Percentiles rank a stretch among this genome's conserved stretches.
Conservation (phyloP, 2,113 vertebrate genomes). For the Phaethon lepturus region DNA sequence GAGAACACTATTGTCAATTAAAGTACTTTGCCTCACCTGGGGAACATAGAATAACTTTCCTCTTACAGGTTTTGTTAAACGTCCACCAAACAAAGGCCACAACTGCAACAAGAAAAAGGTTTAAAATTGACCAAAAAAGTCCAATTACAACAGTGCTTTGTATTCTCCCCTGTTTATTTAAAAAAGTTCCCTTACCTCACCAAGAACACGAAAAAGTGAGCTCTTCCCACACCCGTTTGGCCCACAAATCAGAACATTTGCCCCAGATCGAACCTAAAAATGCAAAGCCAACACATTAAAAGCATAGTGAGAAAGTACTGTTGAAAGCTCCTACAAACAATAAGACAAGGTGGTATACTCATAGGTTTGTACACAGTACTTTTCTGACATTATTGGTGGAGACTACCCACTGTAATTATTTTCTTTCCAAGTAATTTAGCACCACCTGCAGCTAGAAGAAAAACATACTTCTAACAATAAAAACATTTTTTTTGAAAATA, state of each 20-base stretch:
- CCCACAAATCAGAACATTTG: slow-evolving; percentile 97
- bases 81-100: slow-evolving; percentile 95
- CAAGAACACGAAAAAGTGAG: slow-evolving; percentile 94
- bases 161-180: accelerated
- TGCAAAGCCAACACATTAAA: not conserved
- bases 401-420: too few relatives aligned
- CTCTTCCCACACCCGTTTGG: slow-evolving; percentile 99
- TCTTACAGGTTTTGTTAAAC: slow-evolving; percentile 93
- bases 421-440: not conserved
- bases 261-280: slow-evolving; percentile 89
- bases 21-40: slow-evolving; percentile 81
- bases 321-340: not conserved
- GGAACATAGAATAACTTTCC: slow-evolving; percentile 98
- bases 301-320: not conserved
- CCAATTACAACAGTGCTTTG: not conserved
- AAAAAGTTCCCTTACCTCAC: slow-evolving; percentile 84
- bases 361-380: not conserved
- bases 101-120: slow-evolving; percentile 74
- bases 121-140: not conserved
- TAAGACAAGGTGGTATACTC: not conserved
- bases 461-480: not conserved
- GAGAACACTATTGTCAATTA: not conserved
- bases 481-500: not conserved
- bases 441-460: not conserved
- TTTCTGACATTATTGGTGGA: not conserved